Conservation (phyloP, 2,797 vertebrate genomes). For the Catharus ustulatus region DNA sequence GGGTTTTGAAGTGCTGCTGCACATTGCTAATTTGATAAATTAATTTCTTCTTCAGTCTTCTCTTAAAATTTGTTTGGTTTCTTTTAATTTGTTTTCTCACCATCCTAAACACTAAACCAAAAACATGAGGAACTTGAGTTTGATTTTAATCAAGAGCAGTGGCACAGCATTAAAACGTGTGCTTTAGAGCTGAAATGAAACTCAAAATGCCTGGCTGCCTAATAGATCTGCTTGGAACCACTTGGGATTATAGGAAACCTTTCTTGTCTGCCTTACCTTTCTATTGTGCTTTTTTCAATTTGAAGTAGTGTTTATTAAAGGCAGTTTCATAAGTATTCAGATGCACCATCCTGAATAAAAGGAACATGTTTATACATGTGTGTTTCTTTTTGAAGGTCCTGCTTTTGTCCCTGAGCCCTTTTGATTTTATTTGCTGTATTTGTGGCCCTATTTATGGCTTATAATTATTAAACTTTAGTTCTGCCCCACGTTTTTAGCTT, state of each 20-base stretch:
- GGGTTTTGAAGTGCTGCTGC: slow-evolving; percentile 20
- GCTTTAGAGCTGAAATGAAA: neutral
- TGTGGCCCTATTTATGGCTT: neutral
- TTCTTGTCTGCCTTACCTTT: neutral
- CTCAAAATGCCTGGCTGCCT: slow-evolving; percentile 2
- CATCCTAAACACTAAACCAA: neutral
- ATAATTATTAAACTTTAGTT: neutral
- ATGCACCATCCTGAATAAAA: neutral
- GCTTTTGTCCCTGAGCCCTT: neutral
- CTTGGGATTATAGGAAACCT: neutral
- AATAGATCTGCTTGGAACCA: neutral
- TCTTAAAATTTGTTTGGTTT: neutral
- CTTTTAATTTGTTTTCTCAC: slow-evolving; percentile 5
- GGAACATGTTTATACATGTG: neutral
- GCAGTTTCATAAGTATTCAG: neutral
- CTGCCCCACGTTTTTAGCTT: neutral
- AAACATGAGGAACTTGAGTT: neutral
- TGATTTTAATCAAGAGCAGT: neutral
- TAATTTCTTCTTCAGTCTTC: slow-evolving; percentile 13
- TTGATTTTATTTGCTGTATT: neutral
- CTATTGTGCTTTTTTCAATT: neutral
- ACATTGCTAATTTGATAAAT: slow-evolving; percentile 41
- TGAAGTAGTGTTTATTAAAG: neutral
- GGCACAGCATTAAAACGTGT: neutral
- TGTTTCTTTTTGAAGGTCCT: neutral